Evolutionary conservation across 2,888 invertebrate species (phyloP), one percentile per base, ranked within the genome.

Genomic region (Galerucella calmariensis): DNA sequence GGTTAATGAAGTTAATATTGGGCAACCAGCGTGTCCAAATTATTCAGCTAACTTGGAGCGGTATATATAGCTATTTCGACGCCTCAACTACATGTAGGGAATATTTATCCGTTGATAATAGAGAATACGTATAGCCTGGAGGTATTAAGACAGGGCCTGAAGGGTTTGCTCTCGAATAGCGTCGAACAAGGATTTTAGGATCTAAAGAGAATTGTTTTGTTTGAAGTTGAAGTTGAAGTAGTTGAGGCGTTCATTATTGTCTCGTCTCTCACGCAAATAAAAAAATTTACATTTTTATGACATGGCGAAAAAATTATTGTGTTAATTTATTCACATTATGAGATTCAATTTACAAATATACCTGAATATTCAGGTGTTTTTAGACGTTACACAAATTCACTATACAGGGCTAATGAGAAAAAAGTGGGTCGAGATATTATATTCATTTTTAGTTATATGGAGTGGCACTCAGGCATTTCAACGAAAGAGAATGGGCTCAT

Each of bases 151-250:
- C 11, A 58, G 58, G 24, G 58, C 58, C 58, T 58, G 10, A 12
- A 58, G 58, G 58, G 58, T 58, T 58, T 58, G 58, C 58, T 20
- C 58, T 58, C 58, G 24, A 58, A 58, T 24, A 58, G 24, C 58
- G 20, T 12, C 11, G 24, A 58, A 58, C 58, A 58, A 58, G 58
- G 58, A 58, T 58, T 58, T 24, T 16, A 10, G 20, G 58, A 24
- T 58, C 58, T 24, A 5, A 24, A 58, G 58, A 58, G 58, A 58
- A 58, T 58, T 24, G 58, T 58, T 58, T 24, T 24, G 58, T 58
- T 58, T 58, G 58, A 58, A 58, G 58, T 58, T 24, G 20, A 58
- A 24, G 11, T 58, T 24, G 20, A 58, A 24, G 11, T 58, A 58
- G 58, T 58, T 24, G 12, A 24, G 20, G 58, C 11, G 20, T 58